A percentile compares a stretch with the other conserved stretches of the same genome.
phyloP scores from a whole-genome alignment of 2,797 vertebrate genomes.

The Parauchenoglanis ngamensis region DNA sequence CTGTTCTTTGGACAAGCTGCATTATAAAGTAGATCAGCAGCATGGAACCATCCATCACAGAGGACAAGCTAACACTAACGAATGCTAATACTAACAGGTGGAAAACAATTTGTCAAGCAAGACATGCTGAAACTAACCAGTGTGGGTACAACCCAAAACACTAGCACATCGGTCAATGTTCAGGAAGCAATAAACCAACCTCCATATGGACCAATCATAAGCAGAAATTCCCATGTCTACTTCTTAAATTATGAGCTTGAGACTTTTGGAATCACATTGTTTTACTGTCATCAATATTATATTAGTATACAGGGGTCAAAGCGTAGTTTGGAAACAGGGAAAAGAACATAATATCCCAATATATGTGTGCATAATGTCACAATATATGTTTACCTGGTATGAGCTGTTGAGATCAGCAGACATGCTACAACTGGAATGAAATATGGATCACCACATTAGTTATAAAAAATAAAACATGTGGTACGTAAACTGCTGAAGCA shows the following conservation, averaged over 20 bases:
- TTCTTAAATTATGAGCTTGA: not conserved
- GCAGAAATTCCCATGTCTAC: not conserved
- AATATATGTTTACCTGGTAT: not conserved
- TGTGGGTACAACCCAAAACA: slow-evolving; percentile 56
- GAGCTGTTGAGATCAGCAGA: not conserved
- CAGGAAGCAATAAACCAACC: not conserved
- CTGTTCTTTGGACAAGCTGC: slow-evolving; percentile 19
- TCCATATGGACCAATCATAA: not conserved
- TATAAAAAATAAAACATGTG: not conserved
- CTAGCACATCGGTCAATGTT: not conserved
- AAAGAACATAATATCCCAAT: not conserved
- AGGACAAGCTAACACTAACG: slow-evolving; percentile 55
- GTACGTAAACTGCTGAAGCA: not conserved
- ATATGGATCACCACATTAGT: not conserved
- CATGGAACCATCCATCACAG: slow-evolving; percentile 63
- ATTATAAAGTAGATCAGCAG: slow-evolving; percentile 42
- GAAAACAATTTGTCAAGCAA: slow-evolving; percentile 63
- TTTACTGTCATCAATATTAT: not conserved
- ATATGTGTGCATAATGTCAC: not conserved
- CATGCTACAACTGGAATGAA: not conserved
- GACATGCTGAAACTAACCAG: slow-evolving; percentile 56
- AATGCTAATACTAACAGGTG: slow-evolving; percentile 25
- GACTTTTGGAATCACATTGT: not conserved
- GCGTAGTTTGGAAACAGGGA: not conserved
- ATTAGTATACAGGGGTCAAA: too few species aligned